Conservation (phyloP, 1,140 invertebrate species). For the Artemia franciscana region DNA sequence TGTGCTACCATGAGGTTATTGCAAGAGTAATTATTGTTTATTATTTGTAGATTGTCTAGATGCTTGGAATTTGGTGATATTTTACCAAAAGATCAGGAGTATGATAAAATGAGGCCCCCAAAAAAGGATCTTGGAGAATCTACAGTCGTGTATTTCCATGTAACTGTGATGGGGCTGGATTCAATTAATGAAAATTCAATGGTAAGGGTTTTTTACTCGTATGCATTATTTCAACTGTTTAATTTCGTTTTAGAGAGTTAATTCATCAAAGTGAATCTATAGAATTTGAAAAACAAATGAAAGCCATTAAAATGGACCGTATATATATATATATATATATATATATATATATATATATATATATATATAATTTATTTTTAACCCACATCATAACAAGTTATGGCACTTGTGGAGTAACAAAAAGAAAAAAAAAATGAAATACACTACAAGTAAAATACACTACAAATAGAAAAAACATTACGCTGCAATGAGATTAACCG, state of each 20-base stretch:
- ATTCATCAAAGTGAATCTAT: neutral
- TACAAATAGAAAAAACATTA: too few species aligned
- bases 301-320: neutral
- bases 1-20: too few species aligned
- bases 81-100: constrained; percentile 14
- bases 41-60: too few species aligned
- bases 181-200: constrained; percentile 22
- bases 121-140: constrained; percentile 15
- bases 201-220: constrained; percentile 14
- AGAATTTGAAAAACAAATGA: neutral
- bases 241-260: neutral
- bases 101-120: constrained; percentile 18
- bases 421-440: too few species aligned
- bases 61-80: constrained; percentile 11
- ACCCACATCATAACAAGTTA: neutral
- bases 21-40: too few species aligned
- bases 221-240: constrained; percentile 5
- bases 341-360: neutral
- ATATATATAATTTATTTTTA: neutral
- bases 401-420: too few species aligned
- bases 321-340: neutral
- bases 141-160: constrained; percentile 18
- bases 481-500: too few species aligned
- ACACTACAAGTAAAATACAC: too few species aligned
- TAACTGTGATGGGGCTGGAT: constrained; percentile 20